A percentile compares a stretch with the other conserved stretches of the same genome.
Evolutionary conservation across 1,140 invertebrate genomes (phyloP).

Genomic region (Octopus bimaculoides): DNA sequence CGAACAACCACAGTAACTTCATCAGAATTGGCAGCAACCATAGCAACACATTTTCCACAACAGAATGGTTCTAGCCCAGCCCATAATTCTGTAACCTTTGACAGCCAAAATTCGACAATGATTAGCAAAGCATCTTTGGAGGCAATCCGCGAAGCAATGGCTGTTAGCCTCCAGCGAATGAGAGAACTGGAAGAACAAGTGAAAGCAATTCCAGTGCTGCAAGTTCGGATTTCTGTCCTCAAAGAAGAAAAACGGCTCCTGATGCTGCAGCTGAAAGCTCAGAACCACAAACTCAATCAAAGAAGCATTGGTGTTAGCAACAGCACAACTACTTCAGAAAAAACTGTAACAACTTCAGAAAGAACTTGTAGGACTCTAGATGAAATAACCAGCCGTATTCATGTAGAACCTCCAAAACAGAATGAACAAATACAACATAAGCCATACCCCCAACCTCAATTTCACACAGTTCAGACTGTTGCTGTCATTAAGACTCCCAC

Average conservation of each 20-base stretch:
- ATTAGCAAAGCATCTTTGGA: constrained; percentile 29
- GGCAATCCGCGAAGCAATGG: constrained; percentile 68
- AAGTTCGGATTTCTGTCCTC: constrained; percentile 70
- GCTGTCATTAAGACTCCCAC: constrained; percentile 31
- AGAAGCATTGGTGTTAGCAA: constrained; percentile 53
- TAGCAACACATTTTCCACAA: constrained; percentile 42
- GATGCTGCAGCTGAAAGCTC: constrained; percentile 61
- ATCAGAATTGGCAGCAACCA: constrained; percentile 42
- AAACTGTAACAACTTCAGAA: background rate
- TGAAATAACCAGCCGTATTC: background rate
- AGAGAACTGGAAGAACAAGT: constrained; percentile 81
- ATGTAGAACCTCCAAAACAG: background rate
- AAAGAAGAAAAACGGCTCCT: constrained; percentile 74
- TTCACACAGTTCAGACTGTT: constrained; percentile 13
- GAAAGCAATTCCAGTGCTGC: constrained; percentile 76
- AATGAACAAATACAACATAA: background rate
- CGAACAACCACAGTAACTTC: constrained; percentile 39
- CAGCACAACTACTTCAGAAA: background rate
- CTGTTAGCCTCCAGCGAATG: constrained; percentile 72
- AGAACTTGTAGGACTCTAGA: background rate
- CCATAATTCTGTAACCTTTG: background rate
- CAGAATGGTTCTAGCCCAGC: constrained; percentile 31
- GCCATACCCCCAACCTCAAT: background rate
- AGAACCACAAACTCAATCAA: constrained; percentile 36
- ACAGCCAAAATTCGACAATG: constrained; percentile 9